phyloP scores from a whole-genome alignment of 2,113 vertebrate species.

The Gambusia affinis region DNA sequence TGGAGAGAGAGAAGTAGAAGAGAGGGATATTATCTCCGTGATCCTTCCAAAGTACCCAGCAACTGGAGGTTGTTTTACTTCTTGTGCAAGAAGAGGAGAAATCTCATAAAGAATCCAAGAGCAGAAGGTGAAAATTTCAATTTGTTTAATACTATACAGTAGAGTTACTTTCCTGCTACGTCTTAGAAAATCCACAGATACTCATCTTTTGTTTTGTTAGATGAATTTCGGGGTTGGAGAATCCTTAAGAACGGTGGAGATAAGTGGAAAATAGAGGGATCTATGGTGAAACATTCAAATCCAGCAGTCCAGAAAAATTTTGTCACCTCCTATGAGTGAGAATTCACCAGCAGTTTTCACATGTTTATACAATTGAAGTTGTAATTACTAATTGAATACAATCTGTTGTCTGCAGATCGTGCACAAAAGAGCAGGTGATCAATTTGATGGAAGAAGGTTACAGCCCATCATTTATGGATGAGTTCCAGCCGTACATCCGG shows the following conservation, averaged over 20 bases:
- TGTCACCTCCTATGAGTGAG: slow-evolving; percentile 78
- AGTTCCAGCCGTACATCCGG: slow-evolving; percentile 71
- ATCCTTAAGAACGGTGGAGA: slow-evolving; percentile 69
- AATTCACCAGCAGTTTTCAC: neutral
- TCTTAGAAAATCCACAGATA: neutral
- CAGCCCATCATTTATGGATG: slow-evolving; percentile 69
- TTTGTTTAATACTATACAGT: neutral
- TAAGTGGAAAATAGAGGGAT: slow-evolving; percentile 51
- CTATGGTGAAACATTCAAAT: slow-evolving; percentile 55
- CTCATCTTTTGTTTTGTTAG: slow-evolving; percentile 42
- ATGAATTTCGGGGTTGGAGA: slow-evolving; percentile 56
- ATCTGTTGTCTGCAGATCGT: slow-evolving; percentile 55
- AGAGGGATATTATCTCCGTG: no score
- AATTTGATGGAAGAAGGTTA: slow-evolving; percentile 74
- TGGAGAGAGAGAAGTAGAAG: no score
- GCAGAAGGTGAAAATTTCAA: slow-evolving; percentile 61
- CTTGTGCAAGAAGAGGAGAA: slow-evolving; percentile 44
- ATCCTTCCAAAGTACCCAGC: no score
- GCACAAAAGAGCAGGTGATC: slow-evolving; percentile 75
- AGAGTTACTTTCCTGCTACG: neutral
- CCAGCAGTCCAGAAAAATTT: slow-evolving; percentile 61
- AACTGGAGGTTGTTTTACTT: no score
- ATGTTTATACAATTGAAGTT: neutral
- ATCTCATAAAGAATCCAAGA: slow-evolving; percentile 76
- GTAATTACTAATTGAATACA: neutral